Evolutionary conservation across 2,113 vertebrate species (phyloP).

Genomic region (Caranx melampygus): DNA sequence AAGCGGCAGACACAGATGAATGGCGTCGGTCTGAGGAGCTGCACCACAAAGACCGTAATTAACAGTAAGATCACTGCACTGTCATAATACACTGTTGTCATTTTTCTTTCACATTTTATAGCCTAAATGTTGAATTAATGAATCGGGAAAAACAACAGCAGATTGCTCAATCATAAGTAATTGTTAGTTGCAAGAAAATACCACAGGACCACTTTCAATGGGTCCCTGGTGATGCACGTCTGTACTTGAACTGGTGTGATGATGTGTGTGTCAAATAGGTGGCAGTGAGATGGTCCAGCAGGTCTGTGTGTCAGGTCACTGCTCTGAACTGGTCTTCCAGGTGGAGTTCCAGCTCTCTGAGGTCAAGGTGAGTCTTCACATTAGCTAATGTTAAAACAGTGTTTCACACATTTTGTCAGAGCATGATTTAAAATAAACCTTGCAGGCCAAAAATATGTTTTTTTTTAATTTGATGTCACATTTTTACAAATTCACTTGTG

Average conservation of each 20-base stretch:
- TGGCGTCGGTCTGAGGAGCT: constrained; percentile 84
- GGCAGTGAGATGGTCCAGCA: constrained; percentile 44
- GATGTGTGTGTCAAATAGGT: constrained; percentile 46
- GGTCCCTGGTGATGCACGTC: neutral
- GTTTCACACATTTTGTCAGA: too few species aligned
- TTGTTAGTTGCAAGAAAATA: neutral
- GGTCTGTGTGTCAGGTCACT: constrained; percentile 84
- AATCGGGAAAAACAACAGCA: too few species aligned
- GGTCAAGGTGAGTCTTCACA: constrained; percentile 81
- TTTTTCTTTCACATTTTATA: neutral
- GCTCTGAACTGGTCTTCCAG: constrained; percentile 85
- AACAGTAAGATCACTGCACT: constrained; percentile 78
- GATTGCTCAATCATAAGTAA: too few species aligned
- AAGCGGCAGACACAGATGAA: constrained; percentile 83
- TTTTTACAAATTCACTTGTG: too few species aligned
- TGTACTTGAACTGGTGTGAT: neutral
- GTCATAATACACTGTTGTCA: neutral
- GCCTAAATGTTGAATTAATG: too few species aligned
- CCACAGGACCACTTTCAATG: neutral
- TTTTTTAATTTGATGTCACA: too few species aligned
- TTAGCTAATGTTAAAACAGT: neutral
- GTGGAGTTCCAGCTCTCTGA: constrained; percentile 90
- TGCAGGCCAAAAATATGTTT: too few species aligned
- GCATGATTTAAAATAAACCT: too few species aligned
- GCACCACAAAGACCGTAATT: constrained; percentile 81